Conservation (phyloP, 2,888 invertebrate genomes). For the Cylindroiulus punctatus region DNA sequence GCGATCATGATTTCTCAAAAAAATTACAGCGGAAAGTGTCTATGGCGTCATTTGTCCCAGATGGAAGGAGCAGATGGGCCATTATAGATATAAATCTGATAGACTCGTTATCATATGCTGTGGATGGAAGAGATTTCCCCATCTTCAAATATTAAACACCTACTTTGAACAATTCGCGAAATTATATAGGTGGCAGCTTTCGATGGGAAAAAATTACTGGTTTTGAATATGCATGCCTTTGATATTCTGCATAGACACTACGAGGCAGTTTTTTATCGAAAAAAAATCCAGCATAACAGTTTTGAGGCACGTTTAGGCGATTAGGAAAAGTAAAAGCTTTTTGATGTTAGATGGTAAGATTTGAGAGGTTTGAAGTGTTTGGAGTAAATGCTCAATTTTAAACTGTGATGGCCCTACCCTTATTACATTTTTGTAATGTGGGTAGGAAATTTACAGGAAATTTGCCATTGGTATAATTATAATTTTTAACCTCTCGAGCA, state of each 20-base stretch:
- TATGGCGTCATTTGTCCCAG: background rate
- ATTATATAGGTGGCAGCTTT: slow-evolving; percentile 19
- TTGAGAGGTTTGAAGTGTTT: background rate
- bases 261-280: background rate
- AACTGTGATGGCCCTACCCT: too few species aligned
- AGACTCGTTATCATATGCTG: background rate
- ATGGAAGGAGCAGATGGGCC: background rate
- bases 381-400: too few species aligned
- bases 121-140: background rate
- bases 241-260: background rate
- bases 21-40: background rate
- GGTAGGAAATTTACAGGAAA: too few species aligned
- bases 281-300: background rate
- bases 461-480: too few species aligned
- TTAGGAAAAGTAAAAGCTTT: slow-evolving; percentile 4
- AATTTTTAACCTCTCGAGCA: too few species aligned
- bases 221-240: background rate
- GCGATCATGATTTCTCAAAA: background rate
- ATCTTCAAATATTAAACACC: slow-evolving; percentile 10
- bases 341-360: background rate
- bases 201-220: background rate
- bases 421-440: too few species aligned
- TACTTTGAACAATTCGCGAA: slow-evolving; percentile 16
- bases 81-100: slow-evolving; percentile 15
- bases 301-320: background rate